phyloP scores from a whole-genome alignment of 2,888 invertebrate species.

The Serripes groenlandicus region DNA sequence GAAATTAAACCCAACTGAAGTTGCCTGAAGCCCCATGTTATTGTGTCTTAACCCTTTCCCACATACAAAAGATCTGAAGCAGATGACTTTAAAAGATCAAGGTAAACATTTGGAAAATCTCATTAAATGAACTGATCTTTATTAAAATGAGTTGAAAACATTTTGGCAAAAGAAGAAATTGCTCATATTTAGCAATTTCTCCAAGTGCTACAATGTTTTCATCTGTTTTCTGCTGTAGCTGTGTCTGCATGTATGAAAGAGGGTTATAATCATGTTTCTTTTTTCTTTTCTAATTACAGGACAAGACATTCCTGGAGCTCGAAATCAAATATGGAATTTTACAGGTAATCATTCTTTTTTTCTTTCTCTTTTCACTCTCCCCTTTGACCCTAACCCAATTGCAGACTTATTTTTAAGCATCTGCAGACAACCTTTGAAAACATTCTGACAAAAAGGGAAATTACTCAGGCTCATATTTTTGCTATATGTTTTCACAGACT shows the following conservation, averaged over 20 bases:
- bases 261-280: neutral
- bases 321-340: slow-evolving; percentile 97
- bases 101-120: no score
- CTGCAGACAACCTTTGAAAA: neutral
- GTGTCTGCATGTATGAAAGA: no score
- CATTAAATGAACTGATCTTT: no score
- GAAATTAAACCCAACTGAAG: no score
- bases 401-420: neutral
- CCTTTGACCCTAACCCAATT: no score
- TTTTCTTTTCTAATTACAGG: slow-evolving; percentile 88
- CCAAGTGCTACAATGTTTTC: neutral
- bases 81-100: no score
- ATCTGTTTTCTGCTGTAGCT: neutral
- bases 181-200: neutral
- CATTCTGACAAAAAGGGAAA: neutral
- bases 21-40: no score
- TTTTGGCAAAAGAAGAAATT: neutral
- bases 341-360: slow-evolving; percentile 90
- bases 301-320: slow-evolving; percentile 95
- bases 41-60: no score
- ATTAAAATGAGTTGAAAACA: neutral
- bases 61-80: no score
- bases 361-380: neutral
- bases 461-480: no score
- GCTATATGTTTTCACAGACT: no score